A percentile compares a stretch with the other conserved stretches of the same genome.
Evolutionary conservation across 2,797 vertebrate genomes (phyloP).

Genomic region (Coracias cyanogaster): DNA sequence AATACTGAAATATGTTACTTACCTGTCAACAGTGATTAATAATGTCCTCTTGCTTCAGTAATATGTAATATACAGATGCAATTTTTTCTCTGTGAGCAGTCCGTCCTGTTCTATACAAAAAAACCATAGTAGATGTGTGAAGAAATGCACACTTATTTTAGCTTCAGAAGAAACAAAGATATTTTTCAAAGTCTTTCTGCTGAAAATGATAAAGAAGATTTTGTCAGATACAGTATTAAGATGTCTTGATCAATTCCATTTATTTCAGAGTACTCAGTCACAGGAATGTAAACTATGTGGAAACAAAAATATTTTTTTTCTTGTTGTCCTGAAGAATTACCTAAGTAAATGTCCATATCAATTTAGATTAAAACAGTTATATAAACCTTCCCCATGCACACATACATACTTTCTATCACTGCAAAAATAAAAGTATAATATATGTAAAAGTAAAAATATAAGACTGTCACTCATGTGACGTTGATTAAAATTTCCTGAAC

Average conservation of each 20-base stretch:
- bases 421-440: background rate
- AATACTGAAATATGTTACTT: background rate
- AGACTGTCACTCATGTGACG: fast-evolving
- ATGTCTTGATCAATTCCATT: background rate
- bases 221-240: background rate
- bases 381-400: fast-evolving
- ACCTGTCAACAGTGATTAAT: background rate
- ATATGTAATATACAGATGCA: background rate
- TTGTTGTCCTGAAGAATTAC: background rate
- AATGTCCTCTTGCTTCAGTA: background rate
- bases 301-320: background rate
- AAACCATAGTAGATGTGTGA: background rate
- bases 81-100: background rate
- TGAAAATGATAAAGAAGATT: background rate
- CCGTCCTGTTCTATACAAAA: background rate
- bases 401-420: background rate
- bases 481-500: background rate
- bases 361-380: background rate
- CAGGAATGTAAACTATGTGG: background rate
- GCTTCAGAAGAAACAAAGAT: background rate
- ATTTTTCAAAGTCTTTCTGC: background rate
- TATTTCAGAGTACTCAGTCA: background rate
- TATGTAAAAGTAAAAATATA: background rate
- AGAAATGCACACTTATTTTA: background rate
- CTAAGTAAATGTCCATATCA: background rate